Base-by-base conservation (phyloP, 2,113 vertebrate genomes). In the Callionymus lyra region DNA sequence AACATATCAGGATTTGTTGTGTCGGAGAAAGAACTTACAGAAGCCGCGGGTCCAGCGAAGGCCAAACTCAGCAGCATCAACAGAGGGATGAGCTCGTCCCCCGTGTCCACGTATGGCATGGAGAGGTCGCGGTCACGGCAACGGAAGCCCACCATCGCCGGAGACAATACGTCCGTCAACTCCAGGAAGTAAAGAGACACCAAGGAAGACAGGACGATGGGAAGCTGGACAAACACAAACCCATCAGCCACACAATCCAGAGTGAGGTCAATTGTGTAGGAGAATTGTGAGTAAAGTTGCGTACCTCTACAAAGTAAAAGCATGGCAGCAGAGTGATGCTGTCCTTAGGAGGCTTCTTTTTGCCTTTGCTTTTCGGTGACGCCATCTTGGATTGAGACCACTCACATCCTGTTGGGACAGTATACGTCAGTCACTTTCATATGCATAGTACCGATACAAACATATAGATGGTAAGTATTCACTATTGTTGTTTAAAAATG, bases 141-240 rank as follows among this genome's bases (percentile, higher is more conserved):
- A 65, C 91, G 93, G 81, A 93, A 98, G 9, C 92, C 92, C 70
- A 94, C 89, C 68, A 86, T 85, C 4, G 93, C 93, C 0, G 93
- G 93, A 70, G 88, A 88, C 84, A 98, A 84, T 49, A 97, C 82
- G 48, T 98, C 93, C 0, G 94, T 97, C 68, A 97, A 80, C 84
- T 98, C 94, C 89, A 98, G 75, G 75, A 97, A 97, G 61, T 97
- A 98, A 50, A 98, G 85, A 0, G 91, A 92, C 72, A 97, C 92
- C 1, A 95, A 71, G 15, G 93, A 96, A 39, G 93, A 95, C 6
- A 92, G 90, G 70, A 97, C 91, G 0, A 98, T 95, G 50, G 93
- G 94, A 34, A 98, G 84, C 94, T 83, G 6, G 12, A 44, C 10
- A 13, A 3, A n/a, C 13, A 16, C 21, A 16, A 13, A 42, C 42